phyloP scores from a whole-genome alignment of 2,113 vertebrate genomes.

The Falcunculus frontatus region DNA sequence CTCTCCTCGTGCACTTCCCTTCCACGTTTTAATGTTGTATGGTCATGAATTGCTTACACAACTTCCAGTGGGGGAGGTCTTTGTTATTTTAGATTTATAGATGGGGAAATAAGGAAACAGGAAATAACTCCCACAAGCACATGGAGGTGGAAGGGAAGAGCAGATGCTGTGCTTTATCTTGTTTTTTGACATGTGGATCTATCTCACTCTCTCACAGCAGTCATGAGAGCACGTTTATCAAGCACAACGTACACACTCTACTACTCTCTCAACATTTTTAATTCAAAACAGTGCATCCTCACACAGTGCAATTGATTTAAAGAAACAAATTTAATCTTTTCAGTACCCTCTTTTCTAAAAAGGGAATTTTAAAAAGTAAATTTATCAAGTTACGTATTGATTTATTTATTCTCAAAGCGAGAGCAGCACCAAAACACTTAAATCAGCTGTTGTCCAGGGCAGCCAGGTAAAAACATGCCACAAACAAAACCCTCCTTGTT shows the following conservation, averaged over 20 bases:
- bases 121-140: neutral
- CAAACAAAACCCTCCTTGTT: neutral
- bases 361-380: neutral
- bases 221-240: neutral
- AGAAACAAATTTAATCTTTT: neutral
- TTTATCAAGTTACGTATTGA: neutral
- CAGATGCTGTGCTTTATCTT: constrained; percentile 12
- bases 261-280: neutral
- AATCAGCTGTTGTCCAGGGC: neutral
- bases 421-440: neutral
- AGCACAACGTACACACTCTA: neutral
- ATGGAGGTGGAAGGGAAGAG: neutral
- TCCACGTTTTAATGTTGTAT: neutral
- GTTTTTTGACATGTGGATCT: neutral
- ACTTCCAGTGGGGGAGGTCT: neutral
- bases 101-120: neutral
- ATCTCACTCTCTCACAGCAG: neutral
- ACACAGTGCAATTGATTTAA: neutral
- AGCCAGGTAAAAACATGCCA: neutral
- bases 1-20: neutral
- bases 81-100: constrained; percentile 1
- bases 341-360: neutral
- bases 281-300: neutral
- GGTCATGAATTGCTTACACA: neutral
- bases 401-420: neutral